These are phyloP conservation scores for Burhinus oedicnemus DNA, from an alignment of 2,113 vertebrate genomes.

Conservation along the genomic window DNA sequence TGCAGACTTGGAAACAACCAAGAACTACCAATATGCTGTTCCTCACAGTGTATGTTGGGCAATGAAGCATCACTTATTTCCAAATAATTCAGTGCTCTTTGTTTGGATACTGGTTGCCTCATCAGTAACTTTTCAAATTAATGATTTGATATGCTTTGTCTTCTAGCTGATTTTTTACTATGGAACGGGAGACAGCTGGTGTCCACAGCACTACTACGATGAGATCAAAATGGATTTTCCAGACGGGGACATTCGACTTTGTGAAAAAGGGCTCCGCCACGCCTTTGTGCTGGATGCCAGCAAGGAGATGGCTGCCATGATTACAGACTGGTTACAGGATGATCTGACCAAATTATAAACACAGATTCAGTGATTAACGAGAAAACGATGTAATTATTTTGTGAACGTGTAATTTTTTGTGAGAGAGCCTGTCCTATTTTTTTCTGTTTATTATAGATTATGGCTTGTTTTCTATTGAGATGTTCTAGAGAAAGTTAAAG, in stretches of 20 bases:
- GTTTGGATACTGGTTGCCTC: not conserved
- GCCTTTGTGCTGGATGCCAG: slow-evolving; percentile 85
- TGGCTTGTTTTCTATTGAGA: slow-evolving; percentile 40
- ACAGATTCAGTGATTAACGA: not conserved
- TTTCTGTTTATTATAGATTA: not conserved
- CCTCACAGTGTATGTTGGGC: not conserved
- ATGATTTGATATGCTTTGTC: slow-evolving; percentile 10
- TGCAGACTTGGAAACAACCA: not conserved
- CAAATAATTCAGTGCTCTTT: not conserved
- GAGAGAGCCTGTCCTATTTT: not conserved
- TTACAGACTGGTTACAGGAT: slow-evolving; percentile 81
- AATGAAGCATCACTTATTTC: not conserved
- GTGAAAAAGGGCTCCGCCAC: slow-evolving; percentile 85
- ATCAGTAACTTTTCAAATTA: not conserved
- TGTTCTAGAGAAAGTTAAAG: not conserved
- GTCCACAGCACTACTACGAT: slow-evolving; percentile 87
- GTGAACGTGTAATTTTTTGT: slow-evolving; percentile 13
- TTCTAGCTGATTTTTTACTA: slow-evolving; percentile 95
- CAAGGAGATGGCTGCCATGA: slow-evolving; percentile 84
- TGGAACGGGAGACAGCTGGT: slow-evolving; percentile 87
- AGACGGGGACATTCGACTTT: slow-evolving; percentile 86
- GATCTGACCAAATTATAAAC: slow-evolving; percentile 74
- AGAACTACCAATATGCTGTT: not conserved
- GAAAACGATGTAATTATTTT: slow-evolving; percentile 10
- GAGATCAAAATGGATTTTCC: slow-evolving; percentile 92